Evolutionary conservation across 1,140 invertebrate species (phyloP).

Genomic region (Vollenhovia emeryi): DNA sequence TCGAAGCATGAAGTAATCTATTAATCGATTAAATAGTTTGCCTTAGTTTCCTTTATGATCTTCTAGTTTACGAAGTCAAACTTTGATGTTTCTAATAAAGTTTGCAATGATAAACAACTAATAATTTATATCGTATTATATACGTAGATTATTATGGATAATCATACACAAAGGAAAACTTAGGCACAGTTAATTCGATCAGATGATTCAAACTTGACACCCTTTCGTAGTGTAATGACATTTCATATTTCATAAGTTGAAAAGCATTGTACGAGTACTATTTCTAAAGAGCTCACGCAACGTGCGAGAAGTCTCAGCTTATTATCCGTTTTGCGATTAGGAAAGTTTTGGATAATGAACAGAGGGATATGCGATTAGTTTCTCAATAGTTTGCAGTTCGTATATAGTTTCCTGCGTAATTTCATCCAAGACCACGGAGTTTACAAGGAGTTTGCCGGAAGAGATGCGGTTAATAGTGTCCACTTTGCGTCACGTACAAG

Average conservation of each 20-base stretch:
- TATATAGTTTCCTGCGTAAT: constrained; percentile 48
- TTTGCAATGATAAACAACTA: constrained; percentile 16
- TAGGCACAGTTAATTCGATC: constrained; percentile 3
- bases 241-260: constrained; percentile 23
- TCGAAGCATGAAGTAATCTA: constrained; percentile 15
- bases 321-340: constrained; percentile 54
- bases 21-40: constrained; percentile 51
- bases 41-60: constrained; percentile 15
- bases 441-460: constrained; percentile 36
- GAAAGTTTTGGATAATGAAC: constrained; percentile 57
- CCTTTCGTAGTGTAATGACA: background rate
- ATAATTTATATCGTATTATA: constrained; percentile 5
- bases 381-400: constrained; percentile 56
- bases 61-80: background rate
- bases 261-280: background rate
- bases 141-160: constrained; percentile 11
- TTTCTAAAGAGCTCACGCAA: constrained; percentile 13
- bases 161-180: background rate
- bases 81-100: background rate
- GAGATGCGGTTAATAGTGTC: constrained; percentile 47
- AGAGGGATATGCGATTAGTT: constrained; percentile 55
- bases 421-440: constrained; percentile 32
- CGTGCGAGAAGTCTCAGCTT: constrained; percentile 35
- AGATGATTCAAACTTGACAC: constrained; percentile 14
- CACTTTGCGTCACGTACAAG: background rate